Evolutionary conservation across 2,113 vertebrate species (phyloP), one percentile per base, ranked within the genome.

Genomic region (Aldabrachelys gigantea): DNA sequence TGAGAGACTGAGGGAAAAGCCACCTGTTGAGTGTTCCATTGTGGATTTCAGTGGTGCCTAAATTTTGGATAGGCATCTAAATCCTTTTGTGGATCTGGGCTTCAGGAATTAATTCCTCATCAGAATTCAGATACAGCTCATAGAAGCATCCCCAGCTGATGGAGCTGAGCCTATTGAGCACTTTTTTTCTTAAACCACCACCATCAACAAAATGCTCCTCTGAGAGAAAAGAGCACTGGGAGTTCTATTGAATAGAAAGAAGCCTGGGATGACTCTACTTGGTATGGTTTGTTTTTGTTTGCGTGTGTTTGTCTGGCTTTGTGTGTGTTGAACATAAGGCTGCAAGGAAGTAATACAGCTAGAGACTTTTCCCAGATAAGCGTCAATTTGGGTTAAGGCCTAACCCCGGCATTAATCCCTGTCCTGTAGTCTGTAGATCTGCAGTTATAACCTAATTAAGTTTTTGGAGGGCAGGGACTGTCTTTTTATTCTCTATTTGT

Each of bases 231-330:
- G 4, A 1, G 2, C 0, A 1, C 1, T 54, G 62, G 50, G 53
- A 94, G 57, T 2, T 5, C 1, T 47, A 2, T 5, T 17, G 27
- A 0, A 27, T 65, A 50, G 3, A 83, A 81, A 50, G 3, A 79
- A 79, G 10, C 2, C 6, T 91, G 35, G 9, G 1, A 65, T 87
- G 84, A 53, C 31, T 21, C 56, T 69, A 21, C 27, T 87, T 87
- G 69, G 22, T 57, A 12, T 80, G 10, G 3, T 78, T 88, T 69
- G 47, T n/a, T 65, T 31, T 41, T 21, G 6, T 65, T 12, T 31
- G 4, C 10, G 17, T 0, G 0, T 72, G 3, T 85, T 29, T 65
- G 19, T 35, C 29, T 65, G 31, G 29, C 35, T 35, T 35, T 65
- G 29, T 89, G 2, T 8, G 2, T 44, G 2, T 4, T 87, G 11